A percentile compares a stretch with the other conserved stretches of the same genome.
These are phyloP conservation scores for Liopterus haemorrhoidalis DNA, from an alignment of 2,888 invertebrate species.

Conservation along the genomic window DNA sequence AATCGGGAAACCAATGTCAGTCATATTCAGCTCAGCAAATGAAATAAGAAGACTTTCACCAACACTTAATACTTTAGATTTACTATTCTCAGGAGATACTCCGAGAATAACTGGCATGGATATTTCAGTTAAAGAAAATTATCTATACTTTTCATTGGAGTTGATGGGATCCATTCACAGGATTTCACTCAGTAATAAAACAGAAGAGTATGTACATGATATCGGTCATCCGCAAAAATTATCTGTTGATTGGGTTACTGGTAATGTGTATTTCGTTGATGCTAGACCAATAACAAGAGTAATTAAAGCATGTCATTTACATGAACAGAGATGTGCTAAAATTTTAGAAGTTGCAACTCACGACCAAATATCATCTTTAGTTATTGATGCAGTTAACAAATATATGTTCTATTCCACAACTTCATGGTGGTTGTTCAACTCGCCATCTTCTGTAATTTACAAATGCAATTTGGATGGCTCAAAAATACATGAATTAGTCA, in stretches of 20 bases:
- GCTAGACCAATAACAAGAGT: conserved; percentile 32
- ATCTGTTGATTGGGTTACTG: conserved; percentile 68
- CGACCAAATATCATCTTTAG: conserved; percentile 53
- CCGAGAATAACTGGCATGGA: conserved; percentile 53
- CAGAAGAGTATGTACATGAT: conserved; percentile 41
- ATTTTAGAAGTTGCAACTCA: conserved; percentile 50
- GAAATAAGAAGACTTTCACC: conserved; percentile 51
- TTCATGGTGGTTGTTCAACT: conserved; percentile 45
- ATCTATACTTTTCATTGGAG: conserved; percentile 50
- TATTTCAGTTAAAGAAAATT: conserved; percentile 44
- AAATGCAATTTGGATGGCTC: conserved; percentile 52
- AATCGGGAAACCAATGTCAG: conserved; percentile 49
- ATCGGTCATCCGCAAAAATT: conserved; percentile 52
- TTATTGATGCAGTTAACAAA: conserved; percentile 57
- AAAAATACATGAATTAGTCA: conserved; percentile 44
- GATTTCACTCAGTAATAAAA: conserved; percentile 41
- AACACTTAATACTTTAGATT: conserved; percentile 37
- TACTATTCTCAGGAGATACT: conserved; percentile 46
- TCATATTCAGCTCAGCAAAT: conserved; percentile 53
- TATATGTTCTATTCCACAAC: conserved; percentile 55
- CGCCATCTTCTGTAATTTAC: conserved; percentile 49
- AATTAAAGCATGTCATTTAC: conserved; percentile 54
- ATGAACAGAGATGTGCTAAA: conserved; percentile 50
- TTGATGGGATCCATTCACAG: conserved; percentile 45
- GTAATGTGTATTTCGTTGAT: conserved; percentile 61